These are phyloP conservation scores for Candidula unifasciata DNA, from an alignment of 2,888 invertebrate species.

Conservation along the genomic window DNA sequence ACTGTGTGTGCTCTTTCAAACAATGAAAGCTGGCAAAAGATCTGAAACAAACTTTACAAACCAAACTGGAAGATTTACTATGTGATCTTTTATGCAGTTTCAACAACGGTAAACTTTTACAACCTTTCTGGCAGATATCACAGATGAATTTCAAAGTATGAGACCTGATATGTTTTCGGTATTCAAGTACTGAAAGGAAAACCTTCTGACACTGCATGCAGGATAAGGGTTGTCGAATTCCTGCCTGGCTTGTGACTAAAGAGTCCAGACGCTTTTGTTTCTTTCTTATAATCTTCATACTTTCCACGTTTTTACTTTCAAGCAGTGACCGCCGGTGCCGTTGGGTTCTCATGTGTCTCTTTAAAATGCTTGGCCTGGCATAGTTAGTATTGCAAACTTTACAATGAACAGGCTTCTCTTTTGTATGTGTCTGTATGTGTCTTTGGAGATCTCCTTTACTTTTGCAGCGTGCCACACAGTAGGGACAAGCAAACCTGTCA, in stretches of 20 bases:
- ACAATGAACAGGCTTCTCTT: conserved; percentile 49
- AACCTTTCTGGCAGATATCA: conserved; percentile 46
- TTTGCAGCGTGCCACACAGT: conserved; percentile 42
- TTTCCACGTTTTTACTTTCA: conserved; percentile 26
- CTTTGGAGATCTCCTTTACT: conserved; percentile 47
- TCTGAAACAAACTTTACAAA: conserved; percentile 45
- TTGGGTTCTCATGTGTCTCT: conserved; percentile 43
- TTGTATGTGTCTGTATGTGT: conserved; percentile 50
- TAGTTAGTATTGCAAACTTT: conserved; percentile 45
- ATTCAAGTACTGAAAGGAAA: conserved; percentile 25
- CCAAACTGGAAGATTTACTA: neutral
- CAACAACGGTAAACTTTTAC: conserved; percentile 34
- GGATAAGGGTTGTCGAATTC: conserved; percentile 23
- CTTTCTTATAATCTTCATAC: neutral
- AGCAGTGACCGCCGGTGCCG: conserved; percentile 12
- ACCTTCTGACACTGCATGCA: conserved; percentile 38
- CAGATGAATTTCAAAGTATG: conserved; percentile 31
- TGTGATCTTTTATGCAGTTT: conserved; percentile 44
- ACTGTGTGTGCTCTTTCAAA: conserved; percentile 42
- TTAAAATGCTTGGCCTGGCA: conserved; percentile 44
- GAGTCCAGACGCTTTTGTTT: neutral
- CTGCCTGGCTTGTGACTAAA: neutral
- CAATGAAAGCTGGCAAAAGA: conserved; percentile 32
- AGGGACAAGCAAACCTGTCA: conserved; percentile 49
- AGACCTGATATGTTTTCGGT: conserved; percentile 31